Conservation (phyloP, 35 echinoderm and acorn worm species). For the Chiridota heheva region DNA sequence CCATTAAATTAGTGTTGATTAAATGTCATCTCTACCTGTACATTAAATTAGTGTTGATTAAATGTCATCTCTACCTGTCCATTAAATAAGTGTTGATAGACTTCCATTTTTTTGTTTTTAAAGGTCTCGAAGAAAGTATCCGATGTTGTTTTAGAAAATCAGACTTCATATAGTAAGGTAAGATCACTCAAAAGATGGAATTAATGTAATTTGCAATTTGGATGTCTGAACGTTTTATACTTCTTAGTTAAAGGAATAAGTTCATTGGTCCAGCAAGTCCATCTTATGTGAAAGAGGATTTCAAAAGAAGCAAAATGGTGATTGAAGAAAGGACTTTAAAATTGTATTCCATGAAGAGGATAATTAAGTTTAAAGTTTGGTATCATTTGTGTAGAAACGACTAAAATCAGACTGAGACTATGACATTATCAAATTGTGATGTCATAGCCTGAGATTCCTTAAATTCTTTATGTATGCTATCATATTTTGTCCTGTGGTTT, state of each 20-base stretch:
- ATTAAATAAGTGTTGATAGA: background rate
- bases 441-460: too few species aligned
- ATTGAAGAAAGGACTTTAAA: background rate
- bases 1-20: background rate
- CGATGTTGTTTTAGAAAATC: constrained; percentile 94
- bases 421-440: background rate
- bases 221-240: background rate
- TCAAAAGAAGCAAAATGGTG: too few species aligned
- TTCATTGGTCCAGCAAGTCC: too few species aligned
- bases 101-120: background rate
- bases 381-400: too few species aligned
- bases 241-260: too few species aligned
- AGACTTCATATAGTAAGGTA: constrained; percentile 88
- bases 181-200: background rate
- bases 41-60: background rate
- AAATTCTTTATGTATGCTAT: too few species aligned
- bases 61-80: background rate
- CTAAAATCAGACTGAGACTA: background rate
- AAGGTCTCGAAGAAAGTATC: constrained; percentile 99
- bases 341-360: too few species aligned
- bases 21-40: too few species aligned
- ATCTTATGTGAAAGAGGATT: too few species aligned
- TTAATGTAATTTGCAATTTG: background rate
- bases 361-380: too few species aligned
- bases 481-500: too few species aligned